These are phyloP conservation scores for Apamea sordens DNA, from an alignment of 2,888 invertebrate genomes.

Conservation along the genomic window DNA sequence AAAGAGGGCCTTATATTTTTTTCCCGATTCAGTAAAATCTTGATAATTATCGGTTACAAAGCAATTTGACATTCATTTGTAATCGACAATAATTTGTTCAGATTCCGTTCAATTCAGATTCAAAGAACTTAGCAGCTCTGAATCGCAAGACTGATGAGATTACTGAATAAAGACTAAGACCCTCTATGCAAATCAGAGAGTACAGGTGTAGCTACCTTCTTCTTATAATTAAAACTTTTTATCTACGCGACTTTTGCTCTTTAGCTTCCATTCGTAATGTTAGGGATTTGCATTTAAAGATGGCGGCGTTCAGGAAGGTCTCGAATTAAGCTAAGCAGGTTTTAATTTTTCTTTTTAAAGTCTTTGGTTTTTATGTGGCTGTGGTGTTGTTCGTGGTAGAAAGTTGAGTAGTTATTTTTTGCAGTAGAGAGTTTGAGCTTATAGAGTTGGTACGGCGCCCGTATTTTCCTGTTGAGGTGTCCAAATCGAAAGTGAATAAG, in stretches of 20 bases:
- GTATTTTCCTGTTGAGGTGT: not conserved
- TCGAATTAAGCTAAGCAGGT: conserved; percentile 41
- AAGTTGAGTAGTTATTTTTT: not conserved
- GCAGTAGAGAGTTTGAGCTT: not conserved
- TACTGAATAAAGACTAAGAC: conserved; percentile 21
- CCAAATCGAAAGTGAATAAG: not conserved
- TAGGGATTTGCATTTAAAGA: conserved; percentile 61
- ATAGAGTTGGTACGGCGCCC: no score
- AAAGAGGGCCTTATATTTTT: not conserved
- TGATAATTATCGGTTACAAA: not conserved
- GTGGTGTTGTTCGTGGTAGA: not conserved
- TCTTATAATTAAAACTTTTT: conserved; percentile 74
- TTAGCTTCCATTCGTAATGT: conserved; percentile 56
- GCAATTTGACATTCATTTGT: not conserved
- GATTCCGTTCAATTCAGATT: not conserved
- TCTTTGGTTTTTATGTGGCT: conserved; percentile 1
- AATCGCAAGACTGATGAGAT: conserved; percentile 17
- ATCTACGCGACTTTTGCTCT: conserved; percentile 61
- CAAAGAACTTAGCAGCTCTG: not conserved
- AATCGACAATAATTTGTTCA: not conserved
- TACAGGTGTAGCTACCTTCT: conserved; percentile 68
- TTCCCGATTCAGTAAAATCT: not conserved
- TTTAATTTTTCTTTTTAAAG: conserved; percentile 29
- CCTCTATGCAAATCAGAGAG: conserved; percentile 60
- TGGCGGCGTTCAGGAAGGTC: conserved; percentile 29